Evolutionary conservation across 1,140 invertebrate species (phyloP).

Genomic region (Philaenus spumarius): DNA sequence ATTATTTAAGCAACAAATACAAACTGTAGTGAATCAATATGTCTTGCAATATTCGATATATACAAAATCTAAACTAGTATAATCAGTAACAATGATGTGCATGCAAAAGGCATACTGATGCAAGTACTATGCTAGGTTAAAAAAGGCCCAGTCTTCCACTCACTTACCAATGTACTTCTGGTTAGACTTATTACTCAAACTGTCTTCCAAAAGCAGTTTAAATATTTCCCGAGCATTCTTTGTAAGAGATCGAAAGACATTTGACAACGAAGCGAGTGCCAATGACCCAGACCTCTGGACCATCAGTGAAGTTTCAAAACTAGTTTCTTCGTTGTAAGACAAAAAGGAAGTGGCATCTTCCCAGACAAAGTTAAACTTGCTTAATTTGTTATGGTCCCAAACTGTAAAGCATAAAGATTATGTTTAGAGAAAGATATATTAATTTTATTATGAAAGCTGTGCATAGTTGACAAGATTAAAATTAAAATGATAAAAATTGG

Average conservation of each 20-base stretch:
- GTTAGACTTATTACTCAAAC: conserved; percentile 61
- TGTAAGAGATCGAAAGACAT: conserved; percentile 83
- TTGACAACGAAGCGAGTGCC: conserved; percentile 75
- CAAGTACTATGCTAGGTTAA: no score
- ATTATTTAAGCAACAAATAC: no score
- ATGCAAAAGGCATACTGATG: no score
- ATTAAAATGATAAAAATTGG: neutral
- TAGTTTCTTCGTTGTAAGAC: conserved; percentile 79
- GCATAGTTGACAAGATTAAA: no score
- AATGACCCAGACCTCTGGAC: conserved; percentile 63
- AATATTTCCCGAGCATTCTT: conserved; percentile 84
- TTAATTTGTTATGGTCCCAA: conserved; percentile 80
- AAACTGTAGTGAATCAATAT: no score
- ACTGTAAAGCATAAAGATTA: no score
- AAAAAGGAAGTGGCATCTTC: conserved; percentile 79
- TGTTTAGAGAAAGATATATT: no score
- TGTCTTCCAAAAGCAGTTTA: conserved; percentile 69
- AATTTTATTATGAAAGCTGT: no score
- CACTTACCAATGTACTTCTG: conserved; percentile 66
- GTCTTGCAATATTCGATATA: no score
- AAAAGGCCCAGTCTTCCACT: no score
- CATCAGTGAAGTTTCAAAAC: conserved; percentile 78
- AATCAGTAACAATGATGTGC: no score
- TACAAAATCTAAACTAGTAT: no score
- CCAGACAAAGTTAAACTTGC: conserved; percentile 82